A percentile compares a stretch with the other conserved stretches of the same genome.
Evolutionary conservation across 2,888 invertebrate genomes (phyloP).

Genomic region (Elegia similella): DNA sequence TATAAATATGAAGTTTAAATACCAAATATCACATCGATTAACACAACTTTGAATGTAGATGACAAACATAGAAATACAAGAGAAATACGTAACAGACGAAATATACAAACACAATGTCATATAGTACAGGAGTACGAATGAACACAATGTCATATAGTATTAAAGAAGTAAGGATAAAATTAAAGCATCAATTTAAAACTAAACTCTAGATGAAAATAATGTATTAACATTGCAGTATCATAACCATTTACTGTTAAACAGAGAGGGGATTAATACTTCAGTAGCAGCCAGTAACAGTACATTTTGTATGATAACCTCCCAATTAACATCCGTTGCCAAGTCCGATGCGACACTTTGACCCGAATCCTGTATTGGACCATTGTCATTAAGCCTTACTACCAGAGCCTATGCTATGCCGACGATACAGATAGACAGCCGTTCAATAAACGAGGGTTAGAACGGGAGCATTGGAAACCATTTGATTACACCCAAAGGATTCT

Average conservation of each 20-base stretch:
- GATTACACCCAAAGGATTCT: slow-evolving; percentile 36
- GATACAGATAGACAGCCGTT: slow-evolving; percentile 54
- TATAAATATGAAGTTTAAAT: too few species aligned
- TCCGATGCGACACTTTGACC: slow-evolving; percentile 70
- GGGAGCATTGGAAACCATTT: slow-evolving; percentile 40
- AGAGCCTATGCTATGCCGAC: slow-evolving; percentile 53
- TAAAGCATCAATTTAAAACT: too few species aligned
- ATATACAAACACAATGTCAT: too few species aligned
- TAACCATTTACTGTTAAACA: neutral
- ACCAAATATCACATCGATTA: too few species aligned
- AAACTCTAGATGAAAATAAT: too few species aligned
- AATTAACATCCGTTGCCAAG: slow-evolving; percentile 65
- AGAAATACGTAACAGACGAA: too few species aligned
- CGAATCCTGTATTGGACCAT: slow-evolving; percentile 67
- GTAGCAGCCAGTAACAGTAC: slow-evolving; percentile 20
- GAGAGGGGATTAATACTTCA: slow-evolving; percentile 3
- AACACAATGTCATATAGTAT: too few species aligned
- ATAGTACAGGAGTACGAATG: too few species aligned
- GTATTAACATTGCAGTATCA: neutral
- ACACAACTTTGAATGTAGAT: too few species aligned
- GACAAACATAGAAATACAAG: too few species aligned
- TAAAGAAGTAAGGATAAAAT: too few species aligned
- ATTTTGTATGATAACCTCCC: slow-evolving; percentile 53
- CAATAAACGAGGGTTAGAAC: slow-evolving; percentile 63
- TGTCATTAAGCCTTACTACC: slow-evolving; percentile 68